Conservation (phyloP, 2,797 vertebrate species). For the Coendou prehensilis region DNA sequence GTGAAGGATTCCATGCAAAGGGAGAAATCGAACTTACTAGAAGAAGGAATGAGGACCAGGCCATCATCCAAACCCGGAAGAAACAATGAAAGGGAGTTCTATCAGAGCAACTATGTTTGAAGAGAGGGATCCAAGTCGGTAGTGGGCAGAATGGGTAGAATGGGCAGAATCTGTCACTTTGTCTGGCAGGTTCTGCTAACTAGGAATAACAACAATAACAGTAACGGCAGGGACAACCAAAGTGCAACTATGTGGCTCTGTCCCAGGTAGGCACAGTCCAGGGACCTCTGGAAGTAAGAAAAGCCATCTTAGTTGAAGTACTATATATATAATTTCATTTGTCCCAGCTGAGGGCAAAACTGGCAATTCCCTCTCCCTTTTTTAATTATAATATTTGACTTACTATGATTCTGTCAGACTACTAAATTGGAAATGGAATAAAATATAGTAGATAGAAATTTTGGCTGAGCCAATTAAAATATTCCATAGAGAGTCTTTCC, state of each 20-base stretch:
- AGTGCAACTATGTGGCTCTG: background rate
- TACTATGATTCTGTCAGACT: conserved; percentile 74
- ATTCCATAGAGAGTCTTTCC: conserved; percentile 82
- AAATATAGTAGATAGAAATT: conserved; percentile 72
- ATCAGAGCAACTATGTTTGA: background rate
- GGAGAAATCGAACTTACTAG: background rate
- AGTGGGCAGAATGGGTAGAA: background rate
- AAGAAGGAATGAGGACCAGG: background rate
- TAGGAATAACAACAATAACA: background rate
- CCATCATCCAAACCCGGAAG: background rate
- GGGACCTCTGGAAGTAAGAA: background rate
- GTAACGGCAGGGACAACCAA: background rate
- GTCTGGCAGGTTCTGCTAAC: background rate
- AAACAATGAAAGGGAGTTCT: background rate
- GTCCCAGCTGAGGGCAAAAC: conserved; percentile 4
- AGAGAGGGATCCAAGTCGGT: background rate
- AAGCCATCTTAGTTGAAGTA: conserved; percentile 29
- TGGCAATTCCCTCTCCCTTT: conserved; percentile 60
- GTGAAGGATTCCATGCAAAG: background rate
- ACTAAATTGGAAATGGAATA: conserved; percentile 80
- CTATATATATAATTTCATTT: conserved; percentile 19
- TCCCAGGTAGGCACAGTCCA: background rate
- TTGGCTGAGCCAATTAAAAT: conserved; percentile 83
- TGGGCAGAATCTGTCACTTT: background rate
- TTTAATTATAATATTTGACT: conserved; percentile 77